Evolutionary conservation across 2,113 vertebrate genomes (phyloP), one percentile per base, ranked within the genome.

Genomic region (Oncorhynchus masou): DNA sequence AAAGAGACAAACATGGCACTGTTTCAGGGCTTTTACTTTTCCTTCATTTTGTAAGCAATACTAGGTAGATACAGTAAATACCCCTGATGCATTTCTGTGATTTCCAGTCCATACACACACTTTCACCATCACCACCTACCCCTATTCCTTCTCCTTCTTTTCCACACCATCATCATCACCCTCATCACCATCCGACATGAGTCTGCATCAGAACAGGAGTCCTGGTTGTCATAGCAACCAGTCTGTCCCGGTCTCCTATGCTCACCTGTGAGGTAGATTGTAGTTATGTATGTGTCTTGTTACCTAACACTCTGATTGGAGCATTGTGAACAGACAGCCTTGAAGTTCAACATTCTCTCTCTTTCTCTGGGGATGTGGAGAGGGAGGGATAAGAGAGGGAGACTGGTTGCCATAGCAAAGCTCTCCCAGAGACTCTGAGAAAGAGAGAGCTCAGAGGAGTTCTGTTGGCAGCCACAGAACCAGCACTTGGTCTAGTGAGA

Each of bases 241-340:
- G 74, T 24, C 77, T 64, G 67, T 77, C 59, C 68, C 57, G 27
- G 15, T 65, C 4, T 68, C 73, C 39, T 45, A 45, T 45, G 5
- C 74, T 82, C 76, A 79, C 80, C 86, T 83, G 78, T 59, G 54
- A 79, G 71, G 66, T 75, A 80, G 39, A 45, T 11, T 80, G 79
- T 79, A 80, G 80, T 74, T 81, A 85, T 83, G 78, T 79, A 83
- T 84, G 70, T 68, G 71, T 75, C 39, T 84, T 89, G 79, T 85
- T 90, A 72, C 78, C 64, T 83, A 83, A 82, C 77, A 57, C 60
- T 71, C 71, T 76, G 76, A 82, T 77, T 73, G 71, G 71, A 51
- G 62, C 48, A 34, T 68, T 79, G 69, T 74, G 70, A 16, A 57
- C 54, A 20, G 74, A 75, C 79, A 73, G 74, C 76, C 82, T 84